Percentiles rank a stretch among this genome's conserved stretches.
These are phyloP conservation scores for Nephrotoma appendiculata DNA, from an alignment of 2,888 invertebrate genomes.

Conservation along the genomic window DNA sequence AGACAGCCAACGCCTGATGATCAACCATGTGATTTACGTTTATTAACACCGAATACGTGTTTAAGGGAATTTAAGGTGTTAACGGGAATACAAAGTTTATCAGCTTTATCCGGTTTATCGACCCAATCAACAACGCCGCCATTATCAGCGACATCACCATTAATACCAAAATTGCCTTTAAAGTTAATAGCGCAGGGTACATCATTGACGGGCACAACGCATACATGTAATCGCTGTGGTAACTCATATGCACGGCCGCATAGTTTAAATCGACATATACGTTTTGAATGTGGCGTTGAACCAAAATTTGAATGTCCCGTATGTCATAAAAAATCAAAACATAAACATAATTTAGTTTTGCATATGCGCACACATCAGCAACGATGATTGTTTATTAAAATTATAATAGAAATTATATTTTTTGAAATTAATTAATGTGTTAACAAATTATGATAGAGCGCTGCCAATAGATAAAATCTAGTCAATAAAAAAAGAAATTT, in stretches of 20 bases:
- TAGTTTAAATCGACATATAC: conserved; percentile 39
- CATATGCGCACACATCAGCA: conserved; percentile 35
- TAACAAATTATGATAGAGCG: background rate
- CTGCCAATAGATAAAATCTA: background rate
- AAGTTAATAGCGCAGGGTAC: conserved; percentile 4
- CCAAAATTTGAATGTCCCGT: conserved; percentile 46
- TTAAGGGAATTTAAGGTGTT: conserved; percentile 21
- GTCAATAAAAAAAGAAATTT: background rate
- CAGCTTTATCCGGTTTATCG: conserved; percentile 4
- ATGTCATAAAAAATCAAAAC: conserved; percentile 42
- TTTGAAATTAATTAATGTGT: background rate
- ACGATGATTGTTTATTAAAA: conserved; percentile 27
- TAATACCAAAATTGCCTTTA: conserved; percentile 1
- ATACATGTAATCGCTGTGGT: conserved; percentile 39
- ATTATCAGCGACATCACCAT: background rate
- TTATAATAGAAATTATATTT: background rate
- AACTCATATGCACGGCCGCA: conserved; percentile 42
- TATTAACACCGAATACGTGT: conserved; percentile 19
- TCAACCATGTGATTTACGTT: conserved; percentile 29
- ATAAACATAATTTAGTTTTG: conserved; percentile 34
- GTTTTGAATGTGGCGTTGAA: conserved; percentile 44
- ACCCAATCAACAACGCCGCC: conserved; percentile 3
- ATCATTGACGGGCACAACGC: conserved; percentile 16
- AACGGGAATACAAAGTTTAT: conserved; percentile 1
- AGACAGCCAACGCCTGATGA: conserved; percentile 16